Conservation (phyloP, 2,888 invertebrate genomes). For the Pachymerium ferrugineum region DNA sequence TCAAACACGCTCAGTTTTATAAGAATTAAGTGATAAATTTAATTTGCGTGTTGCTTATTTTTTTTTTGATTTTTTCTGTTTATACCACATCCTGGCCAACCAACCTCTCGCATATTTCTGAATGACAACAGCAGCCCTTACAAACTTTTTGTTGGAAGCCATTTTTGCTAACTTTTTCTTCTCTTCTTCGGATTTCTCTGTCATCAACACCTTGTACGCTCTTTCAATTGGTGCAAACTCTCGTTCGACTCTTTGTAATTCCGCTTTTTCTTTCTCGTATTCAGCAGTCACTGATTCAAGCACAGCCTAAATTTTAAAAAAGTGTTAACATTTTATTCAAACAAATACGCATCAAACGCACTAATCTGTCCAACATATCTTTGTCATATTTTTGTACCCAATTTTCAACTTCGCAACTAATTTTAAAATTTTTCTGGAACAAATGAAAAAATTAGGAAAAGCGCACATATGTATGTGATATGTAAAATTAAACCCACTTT, state of each 20-base stretch:
- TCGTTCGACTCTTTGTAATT: not conserved
- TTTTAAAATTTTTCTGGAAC: constrained; percentile 29
- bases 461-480: not conserved
- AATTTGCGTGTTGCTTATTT: no score
- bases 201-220: not conserved
- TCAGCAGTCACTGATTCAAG: not conserved
- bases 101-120: not conserved
- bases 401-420: constrained; percentile 28
- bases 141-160: no score
- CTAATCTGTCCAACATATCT: constrained; percentile 24
- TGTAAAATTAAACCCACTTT: not conserved
- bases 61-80: not conserved
- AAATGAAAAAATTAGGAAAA: not conserved
- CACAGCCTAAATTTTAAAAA: not conserved
- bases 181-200: not conserved
- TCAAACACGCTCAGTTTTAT: no score
- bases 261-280: not conserved
- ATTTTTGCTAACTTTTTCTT: not conserved
- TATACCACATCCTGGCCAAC: not conserved
- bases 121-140: not conserved
- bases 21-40: no score
- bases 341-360: not conserved
- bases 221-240: not conserved
- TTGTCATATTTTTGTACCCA: constrained; percentile 28
- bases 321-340: not conserved